Conservation (phyloP, 1,140 invertebrate species). For the Eumeta japonica region DNA sequence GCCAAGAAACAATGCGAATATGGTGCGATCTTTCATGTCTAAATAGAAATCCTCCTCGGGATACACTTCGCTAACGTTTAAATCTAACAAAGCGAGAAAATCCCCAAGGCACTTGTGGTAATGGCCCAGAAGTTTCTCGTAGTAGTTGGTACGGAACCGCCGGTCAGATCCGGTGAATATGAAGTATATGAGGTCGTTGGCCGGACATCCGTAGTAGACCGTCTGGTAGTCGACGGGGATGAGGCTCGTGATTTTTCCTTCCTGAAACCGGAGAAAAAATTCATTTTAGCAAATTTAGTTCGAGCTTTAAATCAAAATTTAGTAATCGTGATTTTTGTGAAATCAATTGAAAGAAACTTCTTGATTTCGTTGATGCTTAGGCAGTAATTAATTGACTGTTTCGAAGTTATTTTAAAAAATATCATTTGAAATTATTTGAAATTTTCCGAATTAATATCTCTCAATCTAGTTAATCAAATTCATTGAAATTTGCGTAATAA, state of each 20-base stretch:
- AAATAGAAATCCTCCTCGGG: not conserved
- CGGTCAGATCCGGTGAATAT: not conserved
- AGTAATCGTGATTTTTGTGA: too few relatives aligned
- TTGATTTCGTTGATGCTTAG: too few relatives aligned
- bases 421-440: too few relatives aligned
- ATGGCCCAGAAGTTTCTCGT: not conserved
- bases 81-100: not conserved
- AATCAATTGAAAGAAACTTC: too few relatives aligned
- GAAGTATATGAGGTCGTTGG: not conserved
- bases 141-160: not conserved
- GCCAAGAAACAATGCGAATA: not conserved
- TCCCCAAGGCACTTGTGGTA: not conserved
- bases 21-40: constrained; percentile 1
- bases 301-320: too few relatives aligned
- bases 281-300: too few relatives aligned
- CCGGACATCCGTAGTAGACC: not conserved
- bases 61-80: not conserved
- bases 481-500: too few relatives aligned
- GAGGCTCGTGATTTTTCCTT: not conserved
- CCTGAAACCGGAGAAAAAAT: not conserved
- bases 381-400: too few relatives aligned
- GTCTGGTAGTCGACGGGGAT: constrained; percentile 1
- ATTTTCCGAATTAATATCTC: too few relatives aligned
- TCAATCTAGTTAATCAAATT: too few relatives aligned
- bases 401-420: too few relatives aligned